Base-by-base conservation (phyloP, 2,888 invertebrate species). In the Notocelia uddmanniana region DNA sequence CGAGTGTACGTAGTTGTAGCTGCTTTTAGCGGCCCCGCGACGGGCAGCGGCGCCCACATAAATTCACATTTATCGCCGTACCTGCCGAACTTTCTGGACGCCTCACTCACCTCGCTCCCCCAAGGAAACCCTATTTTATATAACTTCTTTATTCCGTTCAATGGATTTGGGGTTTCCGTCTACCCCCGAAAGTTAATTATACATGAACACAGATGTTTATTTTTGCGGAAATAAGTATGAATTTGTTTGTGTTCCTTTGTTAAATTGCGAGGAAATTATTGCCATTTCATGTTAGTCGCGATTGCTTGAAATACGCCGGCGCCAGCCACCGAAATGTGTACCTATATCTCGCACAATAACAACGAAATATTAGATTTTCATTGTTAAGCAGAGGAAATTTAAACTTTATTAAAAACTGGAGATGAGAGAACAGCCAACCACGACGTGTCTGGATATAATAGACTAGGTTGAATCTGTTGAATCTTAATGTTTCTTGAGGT, bases 21-120 rank as follows among this genome's bases (percentile, higher is more conserved):
- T 71, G 73, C 73, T 74, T 71, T 57, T 63, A 72, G 73, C 52
- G 57, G 58, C 74, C 74, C 77, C 75, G 72, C 77, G 75, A 69
- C 75, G 74, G 75, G 69, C 76, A 74, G 77, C 76, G 83, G 85
- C 86, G 85, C 88, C 86, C 83, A 84, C 90, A 90, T 92, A 92
- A 91, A 92, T 92, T 85, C 85, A 85, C 85, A 87, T 90, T 92
- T 91, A 90, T 91, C 90, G 90, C 81, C 75, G 78, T 85, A 89
- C 89, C 91, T 91, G 91, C 88, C 90, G 88, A 91, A 91, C 89
- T 92, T 92, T 88, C 85, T 86, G 87, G 89, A 87, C 87, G 85
- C 84, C 89, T 87, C 87, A 85, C 86, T 86, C 89, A 84, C 85
- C 85, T 84, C 60, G 67, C 71, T 68, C 71, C 88, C 79, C 86